Evolutionary conservation across 1,140 invertebrate species (phyloP).

Genomic region (Amphibalanus amphitrite): DNA sequence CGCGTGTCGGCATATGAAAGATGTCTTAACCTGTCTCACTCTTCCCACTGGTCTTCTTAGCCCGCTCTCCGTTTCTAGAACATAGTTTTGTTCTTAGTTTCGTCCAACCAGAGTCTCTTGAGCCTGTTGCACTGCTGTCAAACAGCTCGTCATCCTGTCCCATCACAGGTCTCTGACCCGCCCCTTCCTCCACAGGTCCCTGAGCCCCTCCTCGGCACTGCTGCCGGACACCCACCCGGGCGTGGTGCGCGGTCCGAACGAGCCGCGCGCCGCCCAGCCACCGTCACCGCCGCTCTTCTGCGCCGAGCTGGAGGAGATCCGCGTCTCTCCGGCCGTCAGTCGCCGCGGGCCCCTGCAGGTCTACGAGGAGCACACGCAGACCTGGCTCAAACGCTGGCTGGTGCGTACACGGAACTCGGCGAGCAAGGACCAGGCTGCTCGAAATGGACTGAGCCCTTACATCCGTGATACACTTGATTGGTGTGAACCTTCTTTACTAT

Average conservation of each 20-base stretch:
- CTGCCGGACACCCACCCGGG: neutral
- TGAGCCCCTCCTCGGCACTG: neutral
- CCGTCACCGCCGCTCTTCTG: slow-evolving; percentile 64
- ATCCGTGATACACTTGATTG: too few relatives aligned
- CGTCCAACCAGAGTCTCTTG: too few relatives aligned
- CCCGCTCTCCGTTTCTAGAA: too few relatives aligned
- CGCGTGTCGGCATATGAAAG: too few relatives aligned
- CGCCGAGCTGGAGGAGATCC: slow-evolving; percentile 90
- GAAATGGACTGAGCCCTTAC: too few relatives aligned
- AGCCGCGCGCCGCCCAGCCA: neutral
- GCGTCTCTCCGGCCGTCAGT: slow-evolving; percentile 90
- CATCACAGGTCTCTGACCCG: neutral
- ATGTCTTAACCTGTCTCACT: too few relatives aligned
- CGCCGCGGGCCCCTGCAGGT: slow-evolving; percentile 92
- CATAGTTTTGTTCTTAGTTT: too few relatives aligned
- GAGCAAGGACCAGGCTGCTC: too few relatives aligned
- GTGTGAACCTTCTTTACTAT: too few relatives aligned
- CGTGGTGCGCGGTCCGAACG: neutral
- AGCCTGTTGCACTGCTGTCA: neutral
- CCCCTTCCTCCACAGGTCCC: neutral
- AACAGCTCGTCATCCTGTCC: neutral
- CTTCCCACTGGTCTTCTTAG: too few relatives aligned
- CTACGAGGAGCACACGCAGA: slow-evolving; percentile 87
- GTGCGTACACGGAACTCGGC: slow-evolving; percentile 38
- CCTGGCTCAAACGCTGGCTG: slow-evolving; percentile 95